Percentiles rank a stretch among this genome's conserved stretches.
These are phyloP conservation scores for Acrobasis suavella DNA, from an alignment of 2,888 invertebrate genomes.

Conservation along the genomic window DNA sequence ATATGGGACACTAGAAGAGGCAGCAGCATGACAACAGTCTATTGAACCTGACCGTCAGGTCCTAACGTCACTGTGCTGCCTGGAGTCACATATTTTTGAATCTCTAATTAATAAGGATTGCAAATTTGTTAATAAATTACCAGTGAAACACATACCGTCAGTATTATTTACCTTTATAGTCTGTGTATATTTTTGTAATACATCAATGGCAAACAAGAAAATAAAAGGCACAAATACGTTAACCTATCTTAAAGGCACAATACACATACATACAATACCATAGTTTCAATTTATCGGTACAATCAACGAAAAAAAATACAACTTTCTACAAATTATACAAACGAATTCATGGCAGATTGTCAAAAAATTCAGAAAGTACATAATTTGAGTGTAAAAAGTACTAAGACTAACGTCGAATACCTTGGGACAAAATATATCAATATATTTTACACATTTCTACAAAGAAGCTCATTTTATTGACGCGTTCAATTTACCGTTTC, in stretches of 20 bases:
- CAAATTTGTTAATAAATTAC: too few relatives aligned
- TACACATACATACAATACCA: constrained; percentile 61
- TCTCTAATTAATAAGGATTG: too few relatives aligned
- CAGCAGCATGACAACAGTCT: too few relatives aligned
- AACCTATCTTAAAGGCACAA: constrained; percentile 77
- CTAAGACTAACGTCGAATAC: constrained; percentile 15
- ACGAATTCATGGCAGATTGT: not conserved
- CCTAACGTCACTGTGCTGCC: too few relatives aligned
- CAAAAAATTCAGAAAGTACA: constrained; percentile 3
- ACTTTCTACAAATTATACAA: not conserved
- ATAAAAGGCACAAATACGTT: constrained; percentile 76
- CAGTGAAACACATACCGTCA: too few relatives aligned
- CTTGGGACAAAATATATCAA: constrained; percentile 31
- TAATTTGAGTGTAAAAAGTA: not conserved
- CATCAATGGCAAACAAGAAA: constrained; percentile 48
- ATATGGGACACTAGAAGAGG: too few relatives aligned
- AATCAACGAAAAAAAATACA: constrained; percentile 7
- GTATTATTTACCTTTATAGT: too few relatives aligned
- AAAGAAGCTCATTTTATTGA: constrained; percentile 69
- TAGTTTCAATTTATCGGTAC: not conserved
- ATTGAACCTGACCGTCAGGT: too few relatives aligned
- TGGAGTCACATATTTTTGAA: too few relatives aligned
- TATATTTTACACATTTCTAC: constrained; percentile 45
- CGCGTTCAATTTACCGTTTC: constrained; percentile 39
- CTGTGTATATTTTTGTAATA: constrained; percentile 23